A percentile compares a stretch with the other conserved stretches of the same genome.
phyloP scores from a whole-genome alignment of 2,113 vertebrate species.

The Syngnathus floridae region DNA sequence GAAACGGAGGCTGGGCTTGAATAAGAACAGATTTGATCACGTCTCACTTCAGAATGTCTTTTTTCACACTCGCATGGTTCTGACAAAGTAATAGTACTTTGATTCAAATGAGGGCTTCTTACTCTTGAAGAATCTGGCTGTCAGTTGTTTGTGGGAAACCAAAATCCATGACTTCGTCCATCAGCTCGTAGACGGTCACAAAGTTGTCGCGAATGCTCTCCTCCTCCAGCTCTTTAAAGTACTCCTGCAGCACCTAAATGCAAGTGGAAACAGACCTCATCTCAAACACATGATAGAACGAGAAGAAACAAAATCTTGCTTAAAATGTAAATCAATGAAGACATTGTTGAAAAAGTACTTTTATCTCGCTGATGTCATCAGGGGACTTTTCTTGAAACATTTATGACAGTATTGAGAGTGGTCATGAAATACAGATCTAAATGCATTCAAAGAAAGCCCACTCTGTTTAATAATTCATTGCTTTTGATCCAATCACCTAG shows the following conservation, averaged over 20 bases:
- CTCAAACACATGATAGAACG: neutral
- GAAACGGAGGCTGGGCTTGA: neutral
- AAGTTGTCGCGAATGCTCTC: constrained; percentile 82
- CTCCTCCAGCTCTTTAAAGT: constrained; percentile 77
- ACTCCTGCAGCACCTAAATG: constrained; percentile 72
- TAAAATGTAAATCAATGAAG: neutral
- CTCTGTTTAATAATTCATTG: constrained; percentile 8
- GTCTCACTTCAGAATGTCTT: neutral
- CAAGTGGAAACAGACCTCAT: too few species aligned
- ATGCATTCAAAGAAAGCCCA: neutral
- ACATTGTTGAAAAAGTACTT: neutral
- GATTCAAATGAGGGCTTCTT: constrained; percentile 38
- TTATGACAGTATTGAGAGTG: neutral
- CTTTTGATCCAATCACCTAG: neutral
- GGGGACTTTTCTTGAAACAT: neutral
- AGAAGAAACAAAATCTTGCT: neutral
- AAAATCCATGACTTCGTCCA: constrained; percentile 80
- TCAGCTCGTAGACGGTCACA: constrained; percentile 77
- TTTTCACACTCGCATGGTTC: neutral
- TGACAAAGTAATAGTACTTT: neutral
- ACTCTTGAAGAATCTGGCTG: constrained; percentile 80
- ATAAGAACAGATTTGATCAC: neutral
- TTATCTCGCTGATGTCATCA: neutral
- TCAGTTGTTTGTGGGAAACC: constrained; percentile 79
- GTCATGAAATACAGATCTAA: neutral